These are phyloP conservation scores for Ochotona curzoniae DNA, from an alignment of 2,113 vertebrate genomes.

Conservation along the genomic window DNA sequence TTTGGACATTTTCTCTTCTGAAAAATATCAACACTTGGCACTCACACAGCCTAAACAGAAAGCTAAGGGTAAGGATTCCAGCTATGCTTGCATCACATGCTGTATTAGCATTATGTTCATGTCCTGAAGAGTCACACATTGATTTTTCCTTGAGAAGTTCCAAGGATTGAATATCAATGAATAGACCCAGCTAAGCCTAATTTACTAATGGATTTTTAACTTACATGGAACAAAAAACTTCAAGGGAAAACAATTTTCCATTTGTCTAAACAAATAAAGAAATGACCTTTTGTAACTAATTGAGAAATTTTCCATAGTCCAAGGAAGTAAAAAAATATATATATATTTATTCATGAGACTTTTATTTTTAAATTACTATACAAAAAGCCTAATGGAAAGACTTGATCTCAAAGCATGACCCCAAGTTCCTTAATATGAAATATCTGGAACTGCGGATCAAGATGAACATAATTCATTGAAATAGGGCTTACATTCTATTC, in stretches of 20 bases:
- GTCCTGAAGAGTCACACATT: constrained; percentile 80
- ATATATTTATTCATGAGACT: not conserved
- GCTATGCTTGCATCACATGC: not conserved
- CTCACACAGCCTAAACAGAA: not conserved
- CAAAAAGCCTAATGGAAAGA: constrained; percentile 6
- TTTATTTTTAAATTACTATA: constrained; percentile 5
- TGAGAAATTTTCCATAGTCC: constrained; percentile 63
- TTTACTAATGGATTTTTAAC: constrained; percentile 86
- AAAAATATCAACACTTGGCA: not conserved
- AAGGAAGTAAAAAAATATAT: constrained; percentile 39
- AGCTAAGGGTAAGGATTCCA: not conserved
- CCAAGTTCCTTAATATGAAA: constrained; percentile 6
- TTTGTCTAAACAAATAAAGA: constrained; percentile 54
- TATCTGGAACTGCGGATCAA: not conserved
- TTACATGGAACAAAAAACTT: constrained; percentile 72
- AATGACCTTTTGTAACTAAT: constrained; percentile 74
- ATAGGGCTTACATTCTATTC: not conserved
- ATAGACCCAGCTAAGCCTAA: constrained; percentile 81
- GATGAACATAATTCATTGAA: constrained; percentile 6
- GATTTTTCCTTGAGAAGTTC: constrained; percentile 85
- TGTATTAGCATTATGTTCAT: constrained; percentile 82
- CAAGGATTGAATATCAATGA: constrained; percentile 84
- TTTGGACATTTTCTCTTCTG: not conserved
- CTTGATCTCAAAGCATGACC: constrained; percentile 9
- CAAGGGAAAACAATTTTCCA: constrained; percentile 73